Conservation (phyloP, 2,113 vertebrate species). For the Hystrix cristata region DNA sequence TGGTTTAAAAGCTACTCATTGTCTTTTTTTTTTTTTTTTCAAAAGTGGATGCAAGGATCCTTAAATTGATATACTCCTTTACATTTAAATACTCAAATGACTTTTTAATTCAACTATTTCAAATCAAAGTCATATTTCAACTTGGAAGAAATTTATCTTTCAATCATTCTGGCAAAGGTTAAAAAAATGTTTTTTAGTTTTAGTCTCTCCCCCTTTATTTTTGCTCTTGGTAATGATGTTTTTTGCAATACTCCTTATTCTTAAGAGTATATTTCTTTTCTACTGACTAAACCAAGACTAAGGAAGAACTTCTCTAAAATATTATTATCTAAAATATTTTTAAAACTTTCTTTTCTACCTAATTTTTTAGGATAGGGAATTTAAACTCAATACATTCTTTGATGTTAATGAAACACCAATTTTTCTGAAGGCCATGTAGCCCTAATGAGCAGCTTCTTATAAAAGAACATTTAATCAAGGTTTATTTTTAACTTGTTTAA, state of each 20-base stretch:
- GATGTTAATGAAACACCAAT: constrained; percentile 93
- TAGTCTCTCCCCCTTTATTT: not conserved
- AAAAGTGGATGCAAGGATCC: not conserved
- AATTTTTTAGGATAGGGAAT: constrained; percentile 89
- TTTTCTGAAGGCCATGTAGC: constrained; percentile 92
- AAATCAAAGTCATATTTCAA: constrained; percentile 25
- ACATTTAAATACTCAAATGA: constrained; percentile 62
- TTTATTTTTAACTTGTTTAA: constrained; percentile 95
- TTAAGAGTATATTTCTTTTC: constrained; percentile 70
- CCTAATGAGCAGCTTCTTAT: constrained; percentile 93
- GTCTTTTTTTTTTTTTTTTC: constrained; percentile 22
- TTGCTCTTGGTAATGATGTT: not conserved
- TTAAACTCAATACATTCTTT: constrained; percentile 91
- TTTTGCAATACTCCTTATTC: constrained; percentile 6
- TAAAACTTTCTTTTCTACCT: constrained; percentile 87
- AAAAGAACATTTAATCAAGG: constrained; percentile 94
- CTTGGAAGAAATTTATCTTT: constrained; percentile 61
- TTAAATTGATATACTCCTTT: constrained; percentile 64
- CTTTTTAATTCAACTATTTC: constrained; percentile 48
- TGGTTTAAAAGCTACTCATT: constrained; percentile 41
- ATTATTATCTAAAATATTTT: constrained; percentile 88
- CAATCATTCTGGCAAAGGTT: not conserved
- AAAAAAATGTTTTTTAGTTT: constrained; percentile 57
- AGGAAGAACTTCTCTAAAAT: constrained; percentile 81
- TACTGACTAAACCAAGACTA: constrained; percentile 77